These are phyloP conservation scores for Hemaris fuciformis DNA, from an alignment of 2,888 invertebrate species.

Conservation along the genomic window DNA sequence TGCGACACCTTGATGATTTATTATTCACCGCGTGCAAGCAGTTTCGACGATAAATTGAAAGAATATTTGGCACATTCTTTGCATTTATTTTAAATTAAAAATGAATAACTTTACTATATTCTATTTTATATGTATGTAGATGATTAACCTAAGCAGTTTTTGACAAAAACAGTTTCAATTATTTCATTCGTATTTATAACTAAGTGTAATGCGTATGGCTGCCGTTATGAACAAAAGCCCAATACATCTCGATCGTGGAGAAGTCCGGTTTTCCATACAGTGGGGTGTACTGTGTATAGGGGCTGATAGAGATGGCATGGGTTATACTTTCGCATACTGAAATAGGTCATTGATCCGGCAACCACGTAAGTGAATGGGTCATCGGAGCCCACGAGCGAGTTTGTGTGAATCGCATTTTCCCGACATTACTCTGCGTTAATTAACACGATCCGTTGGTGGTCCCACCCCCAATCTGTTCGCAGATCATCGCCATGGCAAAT, in stretches of 20 bases:
- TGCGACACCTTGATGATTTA: slow-evolving; percentile 71
- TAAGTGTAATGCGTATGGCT: too few relatives aligned
- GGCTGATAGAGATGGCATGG: too few relatives aligned
- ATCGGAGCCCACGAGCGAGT: not conserved
- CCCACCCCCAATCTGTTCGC: slow-evolving; percentile 59
- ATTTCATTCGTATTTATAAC: too few relatives aligned
- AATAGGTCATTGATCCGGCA: not conserved
- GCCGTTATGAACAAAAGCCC: too few relatives aligned
- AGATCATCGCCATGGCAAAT: slow-evolving; percentile 72
- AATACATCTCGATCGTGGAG: too few relatives aligned
- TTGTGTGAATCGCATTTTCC: slow-evolving; percentile 8
- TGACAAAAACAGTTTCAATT: too few relatives aligned
- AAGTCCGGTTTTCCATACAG: too few relatives aligned
- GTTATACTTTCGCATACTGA: not conserved
- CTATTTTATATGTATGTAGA: too few relatives aligned
- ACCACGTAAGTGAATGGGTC: not conserved
- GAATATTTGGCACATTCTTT: slow-evolving; percentile 45
- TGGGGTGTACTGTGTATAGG: too few relatives aligned
- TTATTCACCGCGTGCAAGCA: slow-evolving; percentile 52
- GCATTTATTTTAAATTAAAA: slow-evolving; percentile 14
- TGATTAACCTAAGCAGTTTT: too few relatives aligned
- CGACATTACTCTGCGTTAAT: slow-evolving; percentile 57
- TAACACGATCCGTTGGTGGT: slow-evolving; percentile 50
- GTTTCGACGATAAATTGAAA: slow-evolving; percentile 48
- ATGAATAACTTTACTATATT: not conserved